Evolutionary conservation across 2,797 vertebrate genomes (phyloP).

Genomic region (Podarcis lilfordi): DNA sequence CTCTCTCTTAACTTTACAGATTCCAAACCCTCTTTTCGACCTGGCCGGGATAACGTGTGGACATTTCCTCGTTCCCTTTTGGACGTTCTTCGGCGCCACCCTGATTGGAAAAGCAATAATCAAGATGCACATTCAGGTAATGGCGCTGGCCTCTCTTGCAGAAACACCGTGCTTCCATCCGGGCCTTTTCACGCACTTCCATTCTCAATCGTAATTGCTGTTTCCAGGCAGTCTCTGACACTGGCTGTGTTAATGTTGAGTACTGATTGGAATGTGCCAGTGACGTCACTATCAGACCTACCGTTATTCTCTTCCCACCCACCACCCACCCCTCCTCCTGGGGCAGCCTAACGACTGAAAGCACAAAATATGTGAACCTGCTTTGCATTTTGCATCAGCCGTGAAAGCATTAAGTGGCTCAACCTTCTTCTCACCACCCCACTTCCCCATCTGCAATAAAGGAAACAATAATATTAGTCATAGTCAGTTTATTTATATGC

Average conservation of each 20-base stretch:
- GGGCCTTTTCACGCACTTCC: background rate
- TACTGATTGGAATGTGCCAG: background rate
- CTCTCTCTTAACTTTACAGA: conserved; percentile 76
- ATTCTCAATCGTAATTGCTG: background rate
- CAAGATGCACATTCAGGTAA: conserved; percentile 99
- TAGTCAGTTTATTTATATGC: too few species aligned
- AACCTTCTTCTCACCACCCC: background rate
- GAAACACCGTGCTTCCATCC: background rate
- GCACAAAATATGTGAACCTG: background rate
- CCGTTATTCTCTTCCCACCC: background rate
- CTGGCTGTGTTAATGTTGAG: background rate
- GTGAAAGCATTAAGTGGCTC: background rate
- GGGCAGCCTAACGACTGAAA: background rate
- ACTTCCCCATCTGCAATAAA: too few species aligned
- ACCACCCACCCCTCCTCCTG: too few species aligned
- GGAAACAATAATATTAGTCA: too few species aligned
- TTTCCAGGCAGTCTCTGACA: background rate
- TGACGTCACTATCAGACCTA: background rate
- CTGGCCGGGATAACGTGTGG: conserved; percentile 98
- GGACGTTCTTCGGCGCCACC: conserved; percentile 99
- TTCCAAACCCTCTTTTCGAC: conserved; percentile 98
- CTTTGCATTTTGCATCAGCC: background rate
- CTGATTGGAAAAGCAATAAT: conserved; percentile 97
- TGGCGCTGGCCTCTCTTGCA: conserved; percentile 35
- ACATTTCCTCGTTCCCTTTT: conserved; percentile 98